phyloP scores from a whole-genome alignment of 2,797 vertebrate species.

The Varecia variegata region DNA sequence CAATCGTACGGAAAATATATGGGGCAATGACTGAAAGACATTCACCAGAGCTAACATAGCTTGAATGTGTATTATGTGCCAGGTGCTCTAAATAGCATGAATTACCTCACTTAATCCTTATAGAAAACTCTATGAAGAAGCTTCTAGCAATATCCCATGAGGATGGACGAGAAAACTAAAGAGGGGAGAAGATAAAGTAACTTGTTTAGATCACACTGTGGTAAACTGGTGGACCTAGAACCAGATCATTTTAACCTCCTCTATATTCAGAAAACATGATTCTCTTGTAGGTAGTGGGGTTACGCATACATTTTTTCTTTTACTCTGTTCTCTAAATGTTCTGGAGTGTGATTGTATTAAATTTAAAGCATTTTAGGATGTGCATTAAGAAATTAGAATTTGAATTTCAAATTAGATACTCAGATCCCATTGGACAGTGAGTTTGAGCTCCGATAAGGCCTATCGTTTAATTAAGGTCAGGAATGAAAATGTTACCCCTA shows the following conservation, averaged over 20 bases:
- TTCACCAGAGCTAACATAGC: not conserved
- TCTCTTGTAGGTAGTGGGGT: not conserved
- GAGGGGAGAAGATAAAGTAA: not conserved
- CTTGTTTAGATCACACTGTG: no score
- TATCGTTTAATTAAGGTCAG: not conserved
- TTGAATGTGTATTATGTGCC: not conserved
- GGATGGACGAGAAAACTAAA: not conserved
- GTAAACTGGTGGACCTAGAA: not conserved
- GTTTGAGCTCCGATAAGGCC: not conserved
- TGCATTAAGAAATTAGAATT: not conserved
- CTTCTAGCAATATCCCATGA: not conserved
- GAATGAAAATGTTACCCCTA: not conserved
- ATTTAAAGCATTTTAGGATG: not conserved
- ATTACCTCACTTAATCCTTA: not conserved
- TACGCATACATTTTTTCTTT: not conserved
- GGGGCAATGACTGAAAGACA: not conserved
- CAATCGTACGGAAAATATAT: not conserved
- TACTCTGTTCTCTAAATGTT: not conserved
- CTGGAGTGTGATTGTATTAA: not conserved
- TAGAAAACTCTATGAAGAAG: not conserved
- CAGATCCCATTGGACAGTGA: not conserved
- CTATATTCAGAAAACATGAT: not conserved
- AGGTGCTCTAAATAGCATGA: not conserved
- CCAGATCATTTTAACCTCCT: no score
- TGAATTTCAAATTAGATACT: not conserved